phyloP scores from a whole-genome alignment of 1,140 invertebrate species.

The Bradysia coprophila region DNA sequence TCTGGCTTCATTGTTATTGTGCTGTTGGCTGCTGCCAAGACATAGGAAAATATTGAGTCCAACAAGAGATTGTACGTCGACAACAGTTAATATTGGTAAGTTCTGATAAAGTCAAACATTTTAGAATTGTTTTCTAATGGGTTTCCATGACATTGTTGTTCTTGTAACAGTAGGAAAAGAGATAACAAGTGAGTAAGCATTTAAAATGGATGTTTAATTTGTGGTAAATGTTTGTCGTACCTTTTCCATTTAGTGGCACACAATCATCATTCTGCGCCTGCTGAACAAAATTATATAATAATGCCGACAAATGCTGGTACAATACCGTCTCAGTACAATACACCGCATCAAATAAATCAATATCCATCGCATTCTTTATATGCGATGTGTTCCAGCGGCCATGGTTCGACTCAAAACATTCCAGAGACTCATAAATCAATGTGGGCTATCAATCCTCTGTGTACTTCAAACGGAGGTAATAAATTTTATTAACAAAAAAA shows the following conservation, averaged over 20 bases:
- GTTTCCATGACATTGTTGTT: too few species aligned
- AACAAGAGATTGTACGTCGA: too few species aligned
- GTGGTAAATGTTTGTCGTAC: too few species aligned
- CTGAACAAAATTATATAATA: neutral
- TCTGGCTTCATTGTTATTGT: constrained; percentile 1
- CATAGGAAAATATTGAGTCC: constrained; percentile 2
- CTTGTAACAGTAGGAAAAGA: too few species aligned
- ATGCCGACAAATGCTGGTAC: neutral
- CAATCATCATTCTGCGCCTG: neutral
- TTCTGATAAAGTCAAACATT: too few species aligned
- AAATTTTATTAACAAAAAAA: too few species aligned
- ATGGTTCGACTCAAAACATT: constrained; percentile 2
- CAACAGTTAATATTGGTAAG: too few species aligned
- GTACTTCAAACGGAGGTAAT: constrained; percentile 43
- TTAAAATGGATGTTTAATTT: too few species aligned
- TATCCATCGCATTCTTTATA: neutral
- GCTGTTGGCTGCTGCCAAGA: constrained; percentile 4
- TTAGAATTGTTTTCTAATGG: too few species aligned
- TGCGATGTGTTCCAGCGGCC: neutral
- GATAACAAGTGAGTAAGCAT: too few species aligned
- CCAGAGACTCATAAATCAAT: constrained; percentile 5
- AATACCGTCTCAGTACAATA: constrained; percentile 1
- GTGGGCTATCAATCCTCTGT: constrained; percentile 19
- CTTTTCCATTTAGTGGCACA: neutral
- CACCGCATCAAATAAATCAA: neutral